Evolutionary conservation across 2,113 vertebrate species (phyloP).

Genomic region (Solea solea): DNA sequence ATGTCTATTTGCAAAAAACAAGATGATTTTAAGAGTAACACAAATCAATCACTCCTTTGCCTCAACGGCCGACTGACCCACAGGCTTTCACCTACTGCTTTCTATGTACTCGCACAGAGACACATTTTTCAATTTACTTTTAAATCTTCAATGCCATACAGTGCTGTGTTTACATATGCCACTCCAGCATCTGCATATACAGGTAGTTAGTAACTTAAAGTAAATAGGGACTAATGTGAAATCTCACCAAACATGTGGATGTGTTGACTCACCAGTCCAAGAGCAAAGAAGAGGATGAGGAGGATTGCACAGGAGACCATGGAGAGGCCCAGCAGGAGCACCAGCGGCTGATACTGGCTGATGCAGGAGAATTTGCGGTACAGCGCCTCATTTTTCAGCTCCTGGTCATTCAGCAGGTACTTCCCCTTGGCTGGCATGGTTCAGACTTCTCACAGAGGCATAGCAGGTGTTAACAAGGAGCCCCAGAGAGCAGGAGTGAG

Average conservation of each 20-base stretch:
- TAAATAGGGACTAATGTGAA: background rate
- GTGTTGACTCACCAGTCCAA: slow-evolving; percentile 82
- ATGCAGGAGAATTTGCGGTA: slow-evolving; percentile 93
- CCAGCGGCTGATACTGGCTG: slow-evolving; percentile 91
- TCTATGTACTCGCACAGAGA: background rate
- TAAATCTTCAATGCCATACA: too few species aligned
- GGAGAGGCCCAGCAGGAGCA: slow-evolving; percentile 88
- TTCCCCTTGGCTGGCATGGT: slow-evolving; percentile 96
- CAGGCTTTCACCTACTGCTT: slow-evolving; percentile 1
- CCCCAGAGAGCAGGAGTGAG: slow-evolving; percentile 12
- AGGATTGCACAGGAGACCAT: slow-evolving; percentile 82
- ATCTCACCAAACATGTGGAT: background rate
- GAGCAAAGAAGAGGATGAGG: slow-evolving; percentile 82
- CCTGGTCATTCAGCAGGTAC: slow-evolving; percentile 91
- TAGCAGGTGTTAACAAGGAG: slow-evolving; percentile 49
- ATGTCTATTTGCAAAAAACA: too few species aligned
- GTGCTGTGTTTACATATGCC: too few species aligned
- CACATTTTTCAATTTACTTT: too few species aligned
- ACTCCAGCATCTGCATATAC: background rate
- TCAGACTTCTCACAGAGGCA: slow-evolving; percentile 58
- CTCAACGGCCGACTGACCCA: background rate
- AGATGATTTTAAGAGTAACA: too few species aligned
- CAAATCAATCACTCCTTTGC: background rate
- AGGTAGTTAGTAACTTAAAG: too few species aligned
- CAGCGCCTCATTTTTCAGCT: slow-evolving; percentile 86